phyloP scores from a whole-genome alignment of 1,140 invertebrate genomes.

The Drosophila equinoxialis region DNA sequence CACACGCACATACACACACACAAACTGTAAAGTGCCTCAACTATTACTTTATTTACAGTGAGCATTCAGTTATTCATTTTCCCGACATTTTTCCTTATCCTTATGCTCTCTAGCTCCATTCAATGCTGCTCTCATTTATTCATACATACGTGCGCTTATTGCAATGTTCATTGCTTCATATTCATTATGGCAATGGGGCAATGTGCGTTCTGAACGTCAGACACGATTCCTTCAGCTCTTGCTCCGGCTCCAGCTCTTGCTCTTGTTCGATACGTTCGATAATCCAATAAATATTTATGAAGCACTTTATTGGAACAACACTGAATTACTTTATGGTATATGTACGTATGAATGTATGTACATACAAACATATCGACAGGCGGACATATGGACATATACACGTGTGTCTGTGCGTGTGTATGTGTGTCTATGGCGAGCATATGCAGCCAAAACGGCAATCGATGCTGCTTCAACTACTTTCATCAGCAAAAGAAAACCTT shows the following conservation, averaged over 20 bases:
- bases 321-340: conserved; percentile 77
- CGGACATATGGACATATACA: background rate
- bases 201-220: conserved; percentile 54
- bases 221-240: conserved; percentile 15
- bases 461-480: conserved; percentile 24
- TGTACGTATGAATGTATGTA: conserved; percentile 16
- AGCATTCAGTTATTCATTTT: conserved; percentile 39
- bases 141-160: conserved; percentile 75
- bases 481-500: conserved; percentile 39
- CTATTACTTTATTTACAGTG: conserved; percentile 56
- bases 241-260: background rate
- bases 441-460: background rate
- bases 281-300: conserved; percentile 82
- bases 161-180: conserved; percentile 80
- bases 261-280: conserved; percentile 67
- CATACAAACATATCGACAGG: background rate
- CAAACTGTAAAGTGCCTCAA: conserved; percentile 41
- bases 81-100: conserved; percentile 3
- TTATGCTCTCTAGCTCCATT: conserved; percentile 27
- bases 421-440: background rate
- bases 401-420: background rate
- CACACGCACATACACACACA: conserved; percentile 18
- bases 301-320: conserved; percentile 82
- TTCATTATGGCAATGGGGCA: conserved; percentile 76
- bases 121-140: conserved; percentile 71